Conservation (phyloP, 2,113 vertebrate genomes). For the Dinomys branickii region DNA sequence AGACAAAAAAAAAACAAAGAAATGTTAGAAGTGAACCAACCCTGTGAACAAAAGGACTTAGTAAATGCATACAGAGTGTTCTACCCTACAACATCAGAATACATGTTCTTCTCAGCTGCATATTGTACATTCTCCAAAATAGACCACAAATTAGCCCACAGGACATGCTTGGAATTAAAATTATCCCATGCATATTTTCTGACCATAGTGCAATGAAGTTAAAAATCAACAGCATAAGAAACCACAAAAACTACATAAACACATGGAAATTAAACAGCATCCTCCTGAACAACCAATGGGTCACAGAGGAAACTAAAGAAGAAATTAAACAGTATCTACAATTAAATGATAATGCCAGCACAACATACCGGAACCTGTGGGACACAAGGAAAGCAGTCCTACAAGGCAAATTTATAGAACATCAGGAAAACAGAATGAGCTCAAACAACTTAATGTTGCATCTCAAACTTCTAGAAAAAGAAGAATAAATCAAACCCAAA, state of each 20-base stretch:
- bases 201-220: not conserved
- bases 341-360: not conserved
- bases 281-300: not conserved
- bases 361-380: not conserved
- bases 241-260: not conserved
- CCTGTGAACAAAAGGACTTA: too few species aligned
- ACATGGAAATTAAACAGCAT: not conserved
- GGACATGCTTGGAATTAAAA: not conserved
- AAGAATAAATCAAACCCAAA: not conserved
- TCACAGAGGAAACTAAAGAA: not conserved
- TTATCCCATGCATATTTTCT: not conserved
- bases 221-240: not conserved
- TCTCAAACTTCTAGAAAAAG: not conserved
- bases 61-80: too few species aligned
- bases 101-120: not conserved
- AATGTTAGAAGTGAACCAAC: too few species aligned
- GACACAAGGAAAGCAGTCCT: not conserved
- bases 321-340: not conserved
- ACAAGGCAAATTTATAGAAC: not conserved
- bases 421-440: not conserved
- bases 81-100: too few species aligned
- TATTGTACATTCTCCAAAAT: not conserved
- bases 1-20: too few species aligned
- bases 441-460: not conserved
- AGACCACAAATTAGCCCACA: not conserved